Evolutionary conservation across 2,888 invertebrate genomes (phyloP).

Genomic region (Anodontia alba): DNA sequence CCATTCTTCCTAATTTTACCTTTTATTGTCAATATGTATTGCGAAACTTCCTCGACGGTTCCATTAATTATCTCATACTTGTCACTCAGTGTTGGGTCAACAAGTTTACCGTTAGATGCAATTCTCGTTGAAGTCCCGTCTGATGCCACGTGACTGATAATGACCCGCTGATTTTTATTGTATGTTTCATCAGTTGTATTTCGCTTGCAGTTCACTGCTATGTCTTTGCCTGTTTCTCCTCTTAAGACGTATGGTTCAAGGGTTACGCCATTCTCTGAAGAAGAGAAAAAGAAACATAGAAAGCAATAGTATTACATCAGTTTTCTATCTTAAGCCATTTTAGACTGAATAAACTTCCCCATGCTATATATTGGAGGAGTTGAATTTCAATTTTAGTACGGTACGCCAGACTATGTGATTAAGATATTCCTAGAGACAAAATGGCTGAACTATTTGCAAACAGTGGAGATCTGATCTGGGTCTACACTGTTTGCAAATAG

Average conservation of each 20-base stretch:
- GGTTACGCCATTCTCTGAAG: conserved; percentile 44
- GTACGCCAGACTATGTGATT: no score
- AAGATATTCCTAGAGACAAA: no score
- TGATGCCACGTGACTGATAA: conserved; percentile 33
- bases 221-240: conserved; percentile 22
- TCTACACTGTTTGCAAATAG: no score
- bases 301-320: neutral
- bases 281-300: no score
- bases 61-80: conserved; percentile 34
- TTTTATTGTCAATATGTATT: conserved; percentile 50
- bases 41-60: conserved; percentile 22
- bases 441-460: no score
- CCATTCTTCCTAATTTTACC: conserved; percentile 30
- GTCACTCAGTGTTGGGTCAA: neutral
- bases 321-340: neutral
- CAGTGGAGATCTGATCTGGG: no score
- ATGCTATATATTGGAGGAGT: no score
- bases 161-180: conserved; percentile 1
- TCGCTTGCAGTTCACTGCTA: conserved; percentile 49
- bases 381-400: no score
- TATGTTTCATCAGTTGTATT: conserved; percentile 24
- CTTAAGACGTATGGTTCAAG: conserved; percentile 41
- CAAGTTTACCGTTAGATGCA: conserved; percentile 39
- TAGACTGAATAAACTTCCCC: no score
- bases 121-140: conserved; percentile 32